Base-by-base conservation (phyloP, 1,140 invertebrate species). In the Euwallacea similis region DNA sequence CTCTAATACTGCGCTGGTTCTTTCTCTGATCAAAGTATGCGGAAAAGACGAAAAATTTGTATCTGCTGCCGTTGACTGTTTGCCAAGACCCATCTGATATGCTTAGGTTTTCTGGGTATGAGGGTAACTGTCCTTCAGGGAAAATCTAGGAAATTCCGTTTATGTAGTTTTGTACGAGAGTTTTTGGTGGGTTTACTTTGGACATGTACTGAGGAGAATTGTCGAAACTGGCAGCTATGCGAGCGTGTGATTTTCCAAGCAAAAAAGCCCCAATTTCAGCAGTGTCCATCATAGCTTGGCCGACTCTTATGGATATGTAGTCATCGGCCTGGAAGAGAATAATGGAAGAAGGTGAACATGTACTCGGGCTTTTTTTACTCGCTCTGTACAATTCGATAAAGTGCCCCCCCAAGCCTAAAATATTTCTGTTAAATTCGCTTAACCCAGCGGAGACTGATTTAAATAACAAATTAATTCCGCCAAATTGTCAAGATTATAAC, bases 41-140 rank as follows among this genome's bases (percentile, higher is more conserved):
- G 2, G 94, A 96, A 78, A 94, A 96, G 13, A 97, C 93, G 81
- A 91, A 95, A 83, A 96, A 96, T 82, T 95, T 95, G 79, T 89
- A 93, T 78, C 81, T 83, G 15, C 83, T 87, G 47, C 85, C 86
- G 64, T 85, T 84, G 65, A 87, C 86, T 71, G 81, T 82, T 79
- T 87, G 86, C 86, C 86, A 88, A 61, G 79, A 77, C 15, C 85
- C 86, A 71, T 86, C 83, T 65, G 77, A 80, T 69, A 85, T 83
- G 68, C 79, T 75, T 0, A 82, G 75, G 77, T 84, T 85, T 66
- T 79, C 78, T 42, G 83, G 81, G 70, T 81, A 84, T 59, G 80
- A 79, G 21, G 85, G 84, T 69, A 85, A 73, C 46, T 82, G 83
- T 69, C 79, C 78, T 77, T 86, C 85, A 63, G 67, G 70, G n/a